Evolutionary conservation across 2,888 invertebrate species (phyloP).

Genomic region (Myathropa florea): DNA sequence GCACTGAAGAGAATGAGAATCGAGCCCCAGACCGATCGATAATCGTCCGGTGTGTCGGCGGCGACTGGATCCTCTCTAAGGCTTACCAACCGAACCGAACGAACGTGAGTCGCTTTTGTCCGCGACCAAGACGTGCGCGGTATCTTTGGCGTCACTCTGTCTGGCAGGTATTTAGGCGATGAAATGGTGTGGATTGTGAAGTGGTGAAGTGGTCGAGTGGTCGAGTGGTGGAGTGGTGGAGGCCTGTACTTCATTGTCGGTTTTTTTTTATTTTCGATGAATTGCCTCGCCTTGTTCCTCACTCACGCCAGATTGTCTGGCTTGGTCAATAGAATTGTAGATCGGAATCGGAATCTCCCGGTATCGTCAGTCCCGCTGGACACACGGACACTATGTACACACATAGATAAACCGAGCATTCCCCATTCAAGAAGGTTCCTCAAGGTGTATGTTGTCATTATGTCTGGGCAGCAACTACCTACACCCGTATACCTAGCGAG

Average conservation of each 20-base stretch:
- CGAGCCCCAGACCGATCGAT: conserved; percentile 38
- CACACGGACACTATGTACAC: neutral
- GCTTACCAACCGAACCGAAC: neutral
- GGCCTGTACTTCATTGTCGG: conserved; percentile 25
- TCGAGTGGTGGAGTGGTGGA: conserved; percentile 14
- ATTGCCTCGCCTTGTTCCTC: conserved; percentile 47
- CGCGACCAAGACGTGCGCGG: conserved; percentile 49
- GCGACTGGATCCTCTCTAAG: neutral
- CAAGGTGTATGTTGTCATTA: conserved; percentile 55
- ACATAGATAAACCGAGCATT: conserved; percentile 51
- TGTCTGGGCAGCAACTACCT: conserved; percentile 64
- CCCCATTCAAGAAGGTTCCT: conserved; percentile 62
- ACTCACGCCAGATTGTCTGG: conserved; percentile 70
- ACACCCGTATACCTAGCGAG: conserved; percentile 39
- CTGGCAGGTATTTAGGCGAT: conserved; percentile 70
- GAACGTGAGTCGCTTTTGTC: neutral
- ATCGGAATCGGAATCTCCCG: conserved; percentile 34
- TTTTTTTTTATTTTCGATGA: conserved; percentile 44
- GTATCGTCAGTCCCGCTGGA: neutral
- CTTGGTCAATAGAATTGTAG: conserved; percentile 69
- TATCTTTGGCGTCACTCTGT: conserved; percentile 71
- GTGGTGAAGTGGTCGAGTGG: neutral
- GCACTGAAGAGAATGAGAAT: conserved; percentile 1
- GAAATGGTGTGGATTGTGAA: conserved; percentile 41
- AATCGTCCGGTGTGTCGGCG: conserved; percentile 4